Conservation (phyloP, 2,113 vertebrate genomes). For the Regulus satrapa region DNA sequence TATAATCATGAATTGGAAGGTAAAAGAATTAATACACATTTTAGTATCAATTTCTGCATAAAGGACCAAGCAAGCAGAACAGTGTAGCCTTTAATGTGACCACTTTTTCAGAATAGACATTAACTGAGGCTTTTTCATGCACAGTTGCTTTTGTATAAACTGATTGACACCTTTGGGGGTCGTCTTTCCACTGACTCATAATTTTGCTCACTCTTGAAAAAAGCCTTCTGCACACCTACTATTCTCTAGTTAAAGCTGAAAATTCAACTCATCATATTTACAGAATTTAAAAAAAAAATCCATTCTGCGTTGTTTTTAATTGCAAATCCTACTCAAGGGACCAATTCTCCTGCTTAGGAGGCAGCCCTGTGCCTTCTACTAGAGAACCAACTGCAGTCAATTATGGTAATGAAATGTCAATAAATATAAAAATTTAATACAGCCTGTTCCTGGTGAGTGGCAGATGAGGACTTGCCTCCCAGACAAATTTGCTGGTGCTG, state of each 20-base stretch:
- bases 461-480: slow-evolving; percentile 93
- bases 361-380: slow-evolving; percentile 80
- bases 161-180: slow-evolving; percentile 88
- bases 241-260: slow-evolving; percentile 80
- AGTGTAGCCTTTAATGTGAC: not conserved
- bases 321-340: slow-evolving; percentile 89
- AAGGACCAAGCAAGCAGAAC: not conserved
- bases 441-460: slow-evolving; percentile 91
- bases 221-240: slow-evolving; percentile 68
- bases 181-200: slow-evolving; percentile 81
- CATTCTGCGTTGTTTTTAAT: slow-evolving; percentile 88
- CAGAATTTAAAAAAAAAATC: slow-evolving; percentile 90
- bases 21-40: not conserved
- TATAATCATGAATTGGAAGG: not conserved
- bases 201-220: slow-evolving; percentile 79
- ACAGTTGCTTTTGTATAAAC: slow-evolving; percentile 88
- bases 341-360: slow-evolving; percentile 85
- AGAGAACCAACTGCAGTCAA: slow-evolving; percentile 90
- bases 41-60: not conserved
- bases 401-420: slow-evolving; percentile 99
- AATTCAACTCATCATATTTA: slow-evolving; percentile 89
- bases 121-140: slow-evolving; percentile 86
- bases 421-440: slow-evolving; percentile 99
- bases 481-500: slow-evolving; percentile 94
- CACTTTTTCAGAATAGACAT: not conserved